Percentiles rank a stretch among this genome's conserved stretches.
Conservation (phyloP, 2,113 vertebrate genomes). For the Ramphastos sulfuratus region DNA sequence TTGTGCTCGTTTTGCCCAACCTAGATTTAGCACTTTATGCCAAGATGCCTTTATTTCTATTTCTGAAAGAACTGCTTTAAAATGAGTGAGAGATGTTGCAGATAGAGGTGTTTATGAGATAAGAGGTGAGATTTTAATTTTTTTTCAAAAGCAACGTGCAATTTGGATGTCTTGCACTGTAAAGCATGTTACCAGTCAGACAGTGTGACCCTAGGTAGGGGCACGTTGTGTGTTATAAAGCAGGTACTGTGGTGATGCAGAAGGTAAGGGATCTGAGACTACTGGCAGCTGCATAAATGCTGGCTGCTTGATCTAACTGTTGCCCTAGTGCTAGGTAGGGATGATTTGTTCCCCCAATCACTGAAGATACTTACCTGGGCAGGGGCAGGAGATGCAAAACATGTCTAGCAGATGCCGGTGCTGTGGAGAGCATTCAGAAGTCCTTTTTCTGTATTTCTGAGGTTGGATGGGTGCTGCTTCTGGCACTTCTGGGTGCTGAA, state of each 20-base stretch:
- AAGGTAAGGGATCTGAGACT: background rate
- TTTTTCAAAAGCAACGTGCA: background rate
- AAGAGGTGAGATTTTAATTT: background rate
- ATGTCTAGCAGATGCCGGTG: accelerated
- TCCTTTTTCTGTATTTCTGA: background rate
- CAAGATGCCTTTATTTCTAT: accelerated
- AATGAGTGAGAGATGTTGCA: background rate
- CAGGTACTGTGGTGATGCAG: accelerated
- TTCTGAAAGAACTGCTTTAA: background rate
- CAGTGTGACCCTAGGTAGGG: background rate
- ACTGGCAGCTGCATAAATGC: background rate
- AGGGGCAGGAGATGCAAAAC: background rate
- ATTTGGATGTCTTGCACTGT: background rate
- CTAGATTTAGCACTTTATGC: background rate
- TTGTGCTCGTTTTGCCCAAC: background rate
- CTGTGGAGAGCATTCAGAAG: background rate
- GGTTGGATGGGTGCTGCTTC: background rate
- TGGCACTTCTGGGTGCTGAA: background rate
- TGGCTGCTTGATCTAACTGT: background rate
- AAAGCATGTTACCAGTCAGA: background rate
- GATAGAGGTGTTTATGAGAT: background rate
- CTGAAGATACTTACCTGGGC: background rate
- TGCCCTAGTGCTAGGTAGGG: background rate
- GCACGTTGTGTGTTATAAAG: background rate
- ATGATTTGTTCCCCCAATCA: background rate